Percentiles rank a stretch among this genome's conserved stretches.
phyloP scores from a whole-genome alignment of 2,888 invertebrate genomes.

The Lycaena phlaeas region DNA sequence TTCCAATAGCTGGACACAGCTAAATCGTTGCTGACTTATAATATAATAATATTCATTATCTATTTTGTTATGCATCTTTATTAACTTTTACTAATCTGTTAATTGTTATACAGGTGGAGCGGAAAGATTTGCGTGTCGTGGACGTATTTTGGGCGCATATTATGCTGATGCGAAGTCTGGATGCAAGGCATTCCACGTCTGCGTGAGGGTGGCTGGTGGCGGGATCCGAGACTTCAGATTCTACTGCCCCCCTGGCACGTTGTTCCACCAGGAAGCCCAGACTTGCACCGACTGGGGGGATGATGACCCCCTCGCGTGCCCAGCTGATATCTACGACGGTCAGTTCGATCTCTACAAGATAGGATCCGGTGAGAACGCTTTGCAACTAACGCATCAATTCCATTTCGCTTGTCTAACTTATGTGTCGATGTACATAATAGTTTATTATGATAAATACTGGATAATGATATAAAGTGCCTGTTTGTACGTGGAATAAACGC shows the following conservation, averaged over 20 bases:
- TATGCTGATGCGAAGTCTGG: constrained; percentile 90
- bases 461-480: too few relatives aligned
- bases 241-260: constrained; percentile 90
- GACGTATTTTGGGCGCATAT: constrained; percentile 89
- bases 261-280: constrained; percentile 93
- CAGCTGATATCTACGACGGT: constrained; percentile 86
- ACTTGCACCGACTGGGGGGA: constrained; percentile 94
- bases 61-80: too few relatives aligned
- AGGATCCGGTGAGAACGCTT: constrained; percentile 78
- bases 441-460: too few relatives aligned
- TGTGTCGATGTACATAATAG: too few relatives aligned
- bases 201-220: constrained; percentile 87
- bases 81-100: too few relatives aligned
- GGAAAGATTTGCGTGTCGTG: constrained; percentile 84
- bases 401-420: constrained; percentile 13
- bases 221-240: constrained; percentile 88
- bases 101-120: constrained; percentile 57
- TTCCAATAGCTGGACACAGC: too few relatives aligned
- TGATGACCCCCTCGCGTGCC: constrained; percentile 81
- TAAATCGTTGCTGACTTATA: too few relatives aligned
- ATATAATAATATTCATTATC: too few relatives aligned
- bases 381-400: constrained; percentile 54
- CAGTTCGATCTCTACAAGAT: constrained; percentile 89
- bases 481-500: too few relatives aligned
- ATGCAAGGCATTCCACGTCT: constrained; percentile 92